These are phyloP conservation scores for Phasianus colchicus DNA, from an alignment of 2,113 vertebrate genomes.

Conservation along the genomic window DNA sequence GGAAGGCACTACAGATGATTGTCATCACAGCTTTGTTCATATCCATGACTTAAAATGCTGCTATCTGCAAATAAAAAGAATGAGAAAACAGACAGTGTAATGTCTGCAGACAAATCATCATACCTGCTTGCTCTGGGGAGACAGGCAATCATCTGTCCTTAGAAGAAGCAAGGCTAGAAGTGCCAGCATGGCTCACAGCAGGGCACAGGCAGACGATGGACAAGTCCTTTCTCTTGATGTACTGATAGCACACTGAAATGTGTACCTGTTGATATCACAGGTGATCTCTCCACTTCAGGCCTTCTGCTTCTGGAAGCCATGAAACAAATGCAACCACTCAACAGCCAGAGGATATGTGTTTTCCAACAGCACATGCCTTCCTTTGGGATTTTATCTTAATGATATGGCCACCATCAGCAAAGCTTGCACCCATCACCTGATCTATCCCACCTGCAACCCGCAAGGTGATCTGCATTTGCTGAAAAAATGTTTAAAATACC, in stretches of 20 bases:
- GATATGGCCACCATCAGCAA: neutral
- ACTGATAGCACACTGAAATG: neutral
- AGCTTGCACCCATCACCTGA: neutral
- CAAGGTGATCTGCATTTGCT: neutral
- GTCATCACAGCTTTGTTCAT: neutral
- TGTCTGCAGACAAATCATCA: neutral
- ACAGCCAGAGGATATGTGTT: neutral
- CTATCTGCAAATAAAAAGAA: neutral
- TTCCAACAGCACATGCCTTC: neutral
- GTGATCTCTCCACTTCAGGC: neutral
- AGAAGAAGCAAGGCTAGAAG: neutral
- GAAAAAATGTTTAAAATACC: neutral
- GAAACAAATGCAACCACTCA: neutral
- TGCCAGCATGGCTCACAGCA: neutral
- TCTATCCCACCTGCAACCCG: neutral
- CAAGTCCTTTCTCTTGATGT: neutral
- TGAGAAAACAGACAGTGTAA: neutral
- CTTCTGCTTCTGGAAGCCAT: neutral
- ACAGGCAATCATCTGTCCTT: accelerated
- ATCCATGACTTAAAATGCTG: neutral
- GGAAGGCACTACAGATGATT: neutral
- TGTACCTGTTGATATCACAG: accelerated
- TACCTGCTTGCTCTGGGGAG: neutral
- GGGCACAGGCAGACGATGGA: neutral
- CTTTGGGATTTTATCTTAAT: neutral